These are phyloP conservation scores for Bacillus rossius DNA, from an alignment of 1,140 invertebrate genomes.

Conservation along the genomic window DNA sequence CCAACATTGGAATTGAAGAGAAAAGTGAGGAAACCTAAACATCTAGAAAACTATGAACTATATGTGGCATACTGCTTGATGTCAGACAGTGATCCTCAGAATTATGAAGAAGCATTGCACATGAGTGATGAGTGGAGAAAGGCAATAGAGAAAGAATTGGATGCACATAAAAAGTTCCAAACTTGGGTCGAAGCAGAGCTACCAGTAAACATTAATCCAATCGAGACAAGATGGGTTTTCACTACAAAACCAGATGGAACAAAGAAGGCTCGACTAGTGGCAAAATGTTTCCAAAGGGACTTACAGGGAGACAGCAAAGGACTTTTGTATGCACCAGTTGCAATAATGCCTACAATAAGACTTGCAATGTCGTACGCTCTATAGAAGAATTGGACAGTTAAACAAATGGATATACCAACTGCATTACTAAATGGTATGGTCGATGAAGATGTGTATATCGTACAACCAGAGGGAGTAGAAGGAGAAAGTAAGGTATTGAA, in stretches of 20 bases:
- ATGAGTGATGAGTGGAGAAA: neutral
- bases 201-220: neutral
- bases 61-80: neutral
- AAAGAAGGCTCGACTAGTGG: constrained; percentile 27
- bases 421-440: neutral
- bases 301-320: neutral
- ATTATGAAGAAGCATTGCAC: neutral
- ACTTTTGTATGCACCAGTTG: neutral
- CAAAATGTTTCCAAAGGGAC: constrained; percentile 23
- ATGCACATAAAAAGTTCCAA: neutral
- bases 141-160: neutral
- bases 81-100: neutral
- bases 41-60: neutral
- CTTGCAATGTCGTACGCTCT: neutral
- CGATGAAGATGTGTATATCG: neutral
- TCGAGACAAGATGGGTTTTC: constrained; percentile 23
- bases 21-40: neutral
- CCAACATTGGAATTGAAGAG: neutral
- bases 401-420: neutral
- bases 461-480: neutral
- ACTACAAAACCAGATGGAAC: constrained; percentile 24
- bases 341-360: neutral
- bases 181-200: neutral
- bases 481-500: neutral
- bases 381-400: neutral